These are phyloP conservation scores for Pogonus chalceus DNA, from an alignment of 1,140 invertebrate species.

Conservation along the genomic window DNA sequence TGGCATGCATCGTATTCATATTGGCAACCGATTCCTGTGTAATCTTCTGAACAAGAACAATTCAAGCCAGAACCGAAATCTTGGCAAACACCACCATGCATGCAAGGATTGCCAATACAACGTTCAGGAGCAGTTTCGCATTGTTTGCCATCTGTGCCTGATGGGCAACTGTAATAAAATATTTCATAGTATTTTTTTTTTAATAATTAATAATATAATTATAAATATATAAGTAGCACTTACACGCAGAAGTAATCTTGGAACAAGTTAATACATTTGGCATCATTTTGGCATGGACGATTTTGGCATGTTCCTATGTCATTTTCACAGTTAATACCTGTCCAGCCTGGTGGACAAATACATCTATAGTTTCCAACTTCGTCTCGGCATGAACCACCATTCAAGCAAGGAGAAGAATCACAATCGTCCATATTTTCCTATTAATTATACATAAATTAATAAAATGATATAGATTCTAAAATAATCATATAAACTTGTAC, in stretches of 20 bases:
- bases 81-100: slow-evolving; percentile 88
- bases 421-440: slow-evolving; percentile 79
- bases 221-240: too few relatives aligned
- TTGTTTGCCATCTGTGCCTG: slow-evolving; percentile 86
- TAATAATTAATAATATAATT: too few relatives aligned
- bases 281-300: slow-evolving; percentile 85
- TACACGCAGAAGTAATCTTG: slow-evolving; percentile 93
- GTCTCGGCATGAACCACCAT: slow-evolving; percentile 81
- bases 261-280: slow-evolving; percentile 86
- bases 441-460: background rate
- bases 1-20: slow-evolving; percentile 89
- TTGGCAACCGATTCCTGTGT: slow-evolving; percentile 81
- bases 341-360: slow-evolving; percentile 78
- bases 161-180: slow-evolving; percentile 63
- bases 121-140: slow-evolving; percentile 91
- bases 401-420: slow-evolving; percentile 73
- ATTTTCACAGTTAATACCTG: slow-evolving; percentile 73
- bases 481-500: slow-evolving; percentile 17
- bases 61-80: slow-evolving; percentile 92
- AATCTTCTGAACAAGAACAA: slow-evolving; percentile 81
- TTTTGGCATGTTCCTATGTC: slow-evolving; percentile 80
- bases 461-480: slow-evolving; percentile 19
- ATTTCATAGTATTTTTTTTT: background rate
- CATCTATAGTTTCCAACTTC: slow-evolving; percentile 78
- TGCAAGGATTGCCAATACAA: slow-evolving; percentile 91